Evolutionary conservation across 2,888 invertebrate species (phyloP), one percentile per base, ranked within the genome.

Genomic region (Copidosoma aretas): DNA sequence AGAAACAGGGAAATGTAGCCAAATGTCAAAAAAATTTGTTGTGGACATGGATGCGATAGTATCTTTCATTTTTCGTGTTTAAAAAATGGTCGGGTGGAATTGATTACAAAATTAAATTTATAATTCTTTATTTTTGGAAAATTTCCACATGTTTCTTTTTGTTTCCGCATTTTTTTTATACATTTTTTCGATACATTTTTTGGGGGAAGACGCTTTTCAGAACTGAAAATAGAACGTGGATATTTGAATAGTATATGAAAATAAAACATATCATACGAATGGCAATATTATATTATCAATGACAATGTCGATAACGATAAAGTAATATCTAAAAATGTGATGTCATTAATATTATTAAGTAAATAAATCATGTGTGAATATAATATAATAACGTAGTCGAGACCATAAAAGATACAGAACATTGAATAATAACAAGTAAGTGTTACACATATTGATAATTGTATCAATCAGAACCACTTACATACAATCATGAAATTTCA

Each of bases 41-140:
- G 43, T 46, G 12, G 17, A 17, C 43, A 32, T 32, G 8, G 12
- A 17, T 21, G 43, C 24, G 10, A 52, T 59, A 59, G 52, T 59
- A n/a, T 15, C 5, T 12, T n/a, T n/a, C 3, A 52, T 52, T 22
- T 25, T 1, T n/a, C n/a, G 25, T n/a, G 25, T 53, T 46, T 46
- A 53, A 54, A 32, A 54, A 46, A 51, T 60, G 39, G 57, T 49
- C 57, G 24, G 62, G 62, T 59, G 58, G 62, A 63, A 19, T 43
- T 25, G 62, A 49, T 39, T 43, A 49, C 62, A 65, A 54, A 54
- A 53, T 66, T 21, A 66, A 63, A 32, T 57, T 53, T 39, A 32
- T 63, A 46, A 67, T 67, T 71, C 60, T 71, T 71, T 67, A 71
- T 71, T 71, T 32, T 54, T 61, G 60, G 54, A 64, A 68, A 70